phyloP scores from a whole-genome alignment of 1,140 invertebrate species.

The Calliopsis andreniformis region DNA sequence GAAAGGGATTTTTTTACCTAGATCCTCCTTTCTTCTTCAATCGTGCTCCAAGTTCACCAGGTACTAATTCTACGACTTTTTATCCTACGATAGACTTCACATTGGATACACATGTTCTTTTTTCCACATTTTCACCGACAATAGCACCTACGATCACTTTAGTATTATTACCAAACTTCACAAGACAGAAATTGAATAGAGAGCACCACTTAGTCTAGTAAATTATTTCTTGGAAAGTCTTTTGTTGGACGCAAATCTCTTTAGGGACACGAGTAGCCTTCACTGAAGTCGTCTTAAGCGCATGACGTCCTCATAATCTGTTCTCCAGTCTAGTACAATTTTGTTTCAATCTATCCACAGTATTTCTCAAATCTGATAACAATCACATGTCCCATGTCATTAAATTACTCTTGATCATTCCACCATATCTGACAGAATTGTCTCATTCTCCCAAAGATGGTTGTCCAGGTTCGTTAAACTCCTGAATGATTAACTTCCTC shows the following conservation, averaged over 20 bases:
- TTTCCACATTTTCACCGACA: background rate
- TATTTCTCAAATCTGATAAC: background rate
- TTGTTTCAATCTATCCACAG: background rate
- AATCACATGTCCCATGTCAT: background rate
- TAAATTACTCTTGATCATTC: background rate
- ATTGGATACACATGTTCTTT: background rate
- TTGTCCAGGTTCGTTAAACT: background rate
- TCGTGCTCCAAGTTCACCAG: background rate
- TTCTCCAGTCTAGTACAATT: too few relatives aligned
- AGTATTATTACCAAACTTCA: background rate
- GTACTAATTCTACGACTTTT: too few relatives aligned
- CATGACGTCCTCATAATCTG: too few relatives aligned
- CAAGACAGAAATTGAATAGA: background rate
- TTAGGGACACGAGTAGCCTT: too few relatives aligned
- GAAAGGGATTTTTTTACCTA: slow-evolving; percentile 1
- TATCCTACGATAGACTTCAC: background rate
- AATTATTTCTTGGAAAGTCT: too few relatives aligned
- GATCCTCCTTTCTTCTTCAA: background rate
- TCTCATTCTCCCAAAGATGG: background rate
- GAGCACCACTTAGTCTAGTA: too few relatives aligned
- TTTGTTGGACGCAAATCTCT: too few relatives aligned
- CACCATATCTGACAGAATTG: background rate
- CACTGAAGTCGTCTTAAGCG: too few relatives aligned
- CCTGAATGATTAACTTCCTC: background rate
- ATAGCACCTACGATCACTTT: too few relatives aligned